A percentile compares a stretch with the other conserved stretches of the same genome.
phyloP scores from a whole-genome alignment of 2,113 vertebrate genomes.

The Nyctibius bracteatus region DNA sequence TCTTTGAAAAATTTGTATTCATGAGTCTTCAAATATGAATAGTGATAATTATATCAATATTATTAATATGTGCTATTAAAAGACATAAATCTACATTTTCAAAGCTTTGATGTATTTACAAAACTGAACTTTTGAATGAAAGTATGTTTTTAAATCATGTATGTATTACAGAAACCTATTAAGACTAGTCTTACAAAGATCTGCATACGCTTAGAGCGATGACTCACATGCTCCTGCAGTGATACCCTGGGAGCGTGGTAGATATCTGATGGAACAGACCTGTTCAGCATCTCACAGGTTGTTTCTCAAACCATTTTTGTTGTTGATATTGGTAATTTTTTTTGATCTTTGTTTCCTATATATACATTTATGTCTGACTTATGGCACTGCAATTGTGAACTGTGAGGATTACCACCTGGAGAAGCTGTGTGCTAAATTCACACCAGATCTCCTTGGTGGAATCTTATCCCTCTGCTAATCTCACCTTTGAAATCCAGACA shows the following conservation, averaged over 20 bases:
- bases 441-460: not conserved
- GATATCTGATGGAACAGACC: not conserved
- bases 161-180: constrained; percentile 18
- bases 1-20: constrained; percentile 37
- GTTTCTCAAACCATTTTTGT: not conserved
- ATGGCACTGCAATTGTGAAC: not conserved
- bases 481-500: not conserved
- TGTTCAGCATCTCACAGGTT: not conserved
- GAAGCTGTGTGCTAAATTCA: not conserved
- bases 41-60: constrained; percentile 52
- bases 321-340: not conserved
- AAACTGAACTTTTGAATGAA: constrained; percentile 15
- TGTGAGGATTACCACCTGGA: not conserved
- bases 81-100: constrained; percentile 45
- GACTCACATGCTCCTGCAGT: not conserved
- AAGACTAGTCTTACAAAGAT: constrained; percentile 1
- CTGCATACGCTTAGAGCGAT: not conserved
- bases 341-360: not conserved
- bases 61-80: constrained; percentile 45
- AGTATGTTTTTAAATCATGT: constrained; percentile 24
- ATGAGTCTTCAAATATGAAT: constrained; percentile 17
- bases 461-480: not conserved
- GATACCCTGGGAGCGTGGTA: not conserved
- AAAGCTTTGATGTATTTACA: constrained; percentile 51
- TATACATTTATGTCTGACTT: not conserved